These are phyloP conservation scores for Pipistrellus kuhlii DNA, from an alignment of 2,797 vertebrate species.

Conservation along the genomic window DNA sequence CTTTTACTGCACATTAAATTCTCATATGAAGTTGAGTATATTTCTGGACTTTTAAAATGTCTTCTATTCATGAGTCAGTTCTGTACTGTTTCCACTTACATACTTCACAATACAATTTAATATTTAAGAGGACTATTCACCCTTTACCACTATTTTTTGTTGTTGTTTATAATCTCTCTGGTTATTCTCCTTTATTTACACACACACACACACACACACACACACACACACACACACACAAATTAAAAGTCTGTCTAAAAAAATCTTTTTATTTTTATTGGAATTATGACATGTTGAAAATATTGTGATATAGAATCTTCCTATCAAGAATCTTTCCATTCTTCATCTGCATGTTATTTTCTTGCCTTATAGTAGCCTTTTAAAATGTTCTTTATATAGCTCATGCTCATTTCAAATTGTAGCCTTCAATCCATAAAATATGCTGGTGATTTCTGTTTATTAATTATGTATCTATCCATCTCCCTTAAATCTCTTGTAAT, in stretches of 20 bases:
- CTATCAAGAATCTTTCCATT: not conserved
- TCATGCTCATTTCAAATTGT: not conserved
- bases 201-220: not conserved
- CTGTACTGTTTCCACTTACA: not conserved
- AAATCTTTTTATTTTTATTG: constrained; percentile 32
- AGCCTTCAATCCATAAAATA: not conserved
- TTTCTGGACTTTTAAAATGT: constrained; percentile 29
- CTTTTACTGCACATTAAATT: not conserved
- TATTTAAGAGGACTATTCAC: not conserved
- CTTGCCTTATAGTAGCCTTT: not conserved
- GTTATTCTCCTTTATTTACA: not conserved
- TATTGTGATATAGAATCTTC: not conserved
- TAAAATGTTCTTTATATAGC: not conserved
- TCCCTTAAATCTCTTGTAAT: constrained; percentile 25
- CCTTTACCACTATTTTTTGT: not conserved
- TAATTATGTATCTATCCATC: not conserved
- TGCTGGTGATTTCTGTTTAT: not conserved
- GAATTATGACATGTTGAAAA: not conserved
- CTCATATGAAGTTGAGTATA: not conserved
- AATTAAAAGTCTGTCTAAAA: not conserved
- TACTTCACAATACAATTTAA: not conserved
- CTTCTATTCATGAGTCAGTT: not conserved
- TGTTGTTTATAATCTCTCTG: not conserved
- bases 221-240: not conserved
- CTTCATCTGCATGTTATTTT: not conserved